Evolutionary conservation across 1,140 invertebrate genomes (phyloP).

Genomic region (Scaptomyza montana): DNA sequence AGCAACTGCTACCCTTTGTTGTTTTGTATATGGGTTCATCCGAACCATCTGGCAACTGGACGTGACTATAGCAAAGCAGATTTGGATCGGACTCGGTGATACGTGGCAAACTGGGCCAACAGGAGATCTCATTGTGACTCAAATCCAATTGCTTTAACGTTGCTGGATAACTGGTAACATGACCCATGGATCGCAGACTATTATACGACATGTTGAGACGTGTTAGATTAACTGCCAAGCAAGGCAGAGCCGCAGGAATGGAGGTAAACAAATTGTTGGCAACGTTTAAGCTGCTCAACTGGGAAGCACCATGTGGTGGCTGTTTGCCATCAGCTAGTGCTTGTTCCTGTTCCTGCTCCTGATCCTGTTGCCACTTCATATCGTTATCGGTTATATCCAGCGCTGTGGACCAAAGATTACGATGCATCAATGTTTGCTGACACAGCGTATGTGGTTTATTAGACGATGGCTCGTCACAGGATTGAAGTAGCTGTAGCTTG

Average conservation of each 20-base stretch:
- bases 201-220: conserved; percentile 97
- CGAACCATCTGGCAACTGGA: conserved; percentile 82
- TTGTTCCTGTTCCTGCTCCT: conserved; percentile 53
- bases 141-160: conserved; percentile 95
- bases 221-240: conserved; percentile 93
- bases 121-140: conserved; percentile 95
- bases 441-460: conserved; percentile 60
- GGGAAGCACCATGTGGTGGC: conserved; percentile 84
- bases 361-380: conserved; percentile 82
- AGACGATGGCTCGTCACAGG: conserved; percentile 59
- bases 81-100: conserved; percentile 87
- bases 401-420: conserved; percentile 89
- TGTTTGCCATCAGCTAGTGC: conserved; percentile 56
- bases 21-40: conserved; percentile 82
- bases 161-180: conserved; percentile 94
- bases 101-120: conserved; percentile 93
- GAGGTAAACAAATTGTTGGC: conserved; percentile 95
- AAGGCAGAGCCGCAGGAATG: conserved; percentile 94
- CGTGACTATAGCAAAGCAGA: conserved; percentile 86
- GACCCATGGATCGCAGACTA: conserved; percentile 91
- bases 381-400: conserved; percentile 89
- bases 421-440: conserved; percentile 86
- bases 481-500: conserved; percentile 68
- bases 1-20: conserved; percentile 64
- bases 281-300: conserved; percentile 91